These are phyloP conservation scores for Melanotaenia duboulayi DNA, from an alignment of 2,113 vertebrate genomes.

Conservation along the genomic window DNA sequence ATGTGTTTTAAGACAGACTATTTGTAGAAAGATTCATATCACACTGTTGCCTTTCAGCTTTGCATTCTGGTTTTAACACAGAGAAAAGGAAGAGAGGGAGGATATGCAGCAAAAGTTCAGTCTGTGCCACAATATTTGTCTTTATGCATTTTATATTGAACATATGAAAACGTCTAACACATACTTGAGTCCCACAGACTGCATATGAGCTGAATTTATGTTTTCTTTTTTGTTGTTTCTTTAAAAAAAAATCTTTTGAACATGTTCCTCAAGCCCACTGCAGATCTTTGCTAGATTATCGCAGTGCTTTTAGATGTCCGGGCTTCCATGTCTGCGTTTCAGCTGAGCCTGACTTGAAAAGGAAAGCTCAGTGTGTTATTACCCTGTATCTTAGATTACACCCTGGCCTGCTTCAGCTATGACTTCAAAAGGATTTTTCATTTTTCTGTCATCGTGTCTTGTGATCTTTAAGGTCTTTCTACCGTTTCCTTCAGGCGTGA, in stretches of 20 bases:
- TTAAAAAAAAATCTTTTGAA: constrained; percentile 2
- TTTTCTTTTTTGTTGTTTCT: constrained; percentile 2
- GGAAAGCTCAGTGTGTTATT: constrained; percentile 42
- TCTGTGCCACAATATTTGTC: constrained; percentile 27
- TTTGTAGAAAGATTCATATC: constrained; percentile 44
- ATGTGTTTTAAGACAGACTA: constrained; percentile 50
- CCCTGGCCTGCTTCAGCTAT: constrained; percentile 29
- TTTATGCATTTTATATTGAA: constrained; percentile 16
- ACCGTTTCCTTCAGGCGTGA: constrained; percentile 32
- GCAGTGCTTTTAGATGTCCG: constrained; percentile 3
- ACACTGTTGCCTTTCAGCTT: constrained; percentile 38
- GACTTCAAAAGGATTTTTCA: constrained; percentile 55
- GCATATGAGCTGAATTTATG: constrained; percentile 12
- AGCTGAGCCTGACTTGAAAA: constrained; percentile 46
- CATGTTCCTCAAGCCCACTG: background rate
- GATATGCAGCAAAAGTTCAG: constrained; percentile 54
- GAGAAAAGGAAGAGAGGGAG: background rate
- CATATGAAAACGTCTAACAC: constrained; percentile 22
- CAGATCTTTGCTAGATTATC: background rate
- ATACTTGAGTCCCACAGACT: background rate
- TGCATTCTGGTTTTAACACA: constrained; percentile 10
- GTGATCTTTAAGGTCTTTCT: constrained; percentile 44
- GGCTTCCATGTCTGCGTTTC: constrained; percentile 3
- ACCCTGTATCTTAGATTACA: constrained; percentile 44
- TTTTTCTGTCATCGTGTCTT: constrained; percentile 39